phyloP scores from a whole-genome alignment of 2,888 invertebrate species.

The Willowsia nigromaculata region DNA sequence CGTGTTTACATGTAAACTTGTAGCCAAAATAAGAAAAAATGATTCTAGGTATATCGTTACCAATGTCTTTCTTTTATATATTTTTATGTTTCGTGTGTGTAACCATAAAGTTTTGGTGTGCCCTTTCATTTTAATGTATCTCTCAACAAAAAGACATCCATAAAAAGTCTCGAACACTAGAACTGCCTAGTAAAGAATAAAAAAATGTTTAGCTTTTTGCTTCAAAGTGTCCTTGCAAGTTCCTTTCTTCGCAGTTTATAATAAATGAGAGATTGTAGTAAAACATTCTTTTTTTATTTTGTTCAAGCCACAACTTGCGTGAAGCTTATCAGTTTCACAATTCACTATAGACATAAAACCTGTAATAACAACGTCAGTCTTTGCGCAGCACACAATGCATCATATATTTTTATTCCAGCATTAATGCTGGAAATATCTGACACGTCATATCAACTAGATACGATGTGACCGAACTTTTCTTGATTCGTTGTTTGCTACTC shows the following conservation, averaged over 20 bases:
- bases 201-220: not conserved
- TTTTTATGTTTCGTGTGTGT: not conserved
- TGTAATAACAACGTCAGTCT: not conserved
- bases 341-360: not conserved
- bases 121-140: not conserved
- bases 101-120: not conserved
- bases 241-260: not conserved
- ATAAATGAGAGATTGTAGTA: not conserved
- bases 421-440: not conserved
- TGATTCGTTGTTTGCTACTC: too few relatives aligned
- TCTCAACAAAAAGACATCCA: too few relatives aligned
- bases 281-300: not conserved
- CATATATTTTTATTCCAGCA: not conserved
- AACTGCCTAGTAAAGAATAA: not conserved
- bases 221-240: slow-evolving; percentile 32
- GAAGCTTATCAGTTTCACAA: not conserved
- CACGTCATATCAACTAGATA: not conserved
- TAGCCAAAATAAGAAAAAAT: too few relatives aligned
- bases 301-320: not conserved
- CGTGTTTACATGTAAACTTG: too few relatives aligned
- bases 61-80: too few relatives aligned
- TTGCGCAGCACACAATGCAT: not conserved
- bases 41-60: too few relatives aligned
- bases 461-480: too few relatives aligned
- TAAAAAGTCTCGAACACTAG: not conserved